Conservation (phyloP, 2,797 vertebrate species). For the Oreortyx pictus region DNA sequence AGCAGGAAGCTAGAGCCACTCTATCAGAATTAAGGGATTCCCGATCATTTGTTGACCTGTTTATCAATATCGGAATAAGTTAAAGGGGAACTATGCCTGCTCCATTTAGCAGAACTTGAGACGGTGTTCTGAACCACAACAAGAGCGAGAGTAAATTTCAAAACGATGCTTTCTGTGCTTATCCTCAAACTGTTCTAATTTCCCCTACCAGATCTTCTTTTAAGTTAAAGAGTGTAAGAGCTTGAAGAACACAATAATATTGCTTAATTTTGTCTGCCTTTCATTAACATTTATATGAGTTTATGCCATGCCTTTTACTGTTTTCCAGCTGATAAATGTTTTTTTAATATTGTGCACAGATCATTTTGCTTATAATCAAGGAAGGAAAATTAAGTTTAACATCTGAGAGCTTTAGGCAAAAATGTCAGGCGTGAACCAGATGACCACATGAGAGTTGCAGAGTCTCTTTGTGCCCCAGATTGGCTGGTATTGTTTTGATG, state of each 20-base stretch:
- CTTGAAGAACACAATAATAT: not conserved
- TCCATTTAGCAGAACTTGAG: not conserved
- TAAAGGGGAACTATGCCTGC: not conserved
- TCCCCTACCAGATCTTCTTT: not conserved
- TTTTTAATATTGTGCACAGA: constrained; percentile 49
- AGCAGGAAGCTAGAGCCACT: not conserved
- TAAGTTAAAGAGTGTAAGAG: not conserved
- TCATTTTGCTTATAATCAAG: constrained; percentile 63
- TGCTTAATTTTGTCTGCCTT: constrained; percentile 45
- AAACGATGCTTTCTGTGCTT: not conserved
- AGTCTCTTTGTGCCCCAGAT: constrained; percentile 41
- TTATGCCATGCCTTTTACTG: constrained; percentile 33
- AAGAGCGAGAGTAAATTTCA: not conserved
- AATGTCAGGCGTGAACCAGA: constrained; percentile 43
- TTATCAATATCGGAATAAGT: not conserved
- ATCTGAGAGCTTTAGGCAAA: constrained; percentile 24
- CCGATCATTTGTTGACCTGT: not conserved
- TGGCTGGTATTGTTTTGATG: constrained; percentile 77
- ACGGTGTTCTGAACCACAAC: not conserved
- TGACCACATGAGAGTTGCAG: constrained; percentile 34
- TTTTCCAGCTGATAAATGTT: constrained; percentile 60
- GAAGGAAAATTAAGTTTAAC: constrained; percentile 42
- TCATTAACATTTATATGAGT: constrained; percentile 51
- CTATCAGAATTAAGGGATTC: not conserved
- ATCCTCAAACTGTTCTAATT: not conserved